Conservation (phyloP, 2,888 invertebrate species). For the Anoncus sp. region DNA sequence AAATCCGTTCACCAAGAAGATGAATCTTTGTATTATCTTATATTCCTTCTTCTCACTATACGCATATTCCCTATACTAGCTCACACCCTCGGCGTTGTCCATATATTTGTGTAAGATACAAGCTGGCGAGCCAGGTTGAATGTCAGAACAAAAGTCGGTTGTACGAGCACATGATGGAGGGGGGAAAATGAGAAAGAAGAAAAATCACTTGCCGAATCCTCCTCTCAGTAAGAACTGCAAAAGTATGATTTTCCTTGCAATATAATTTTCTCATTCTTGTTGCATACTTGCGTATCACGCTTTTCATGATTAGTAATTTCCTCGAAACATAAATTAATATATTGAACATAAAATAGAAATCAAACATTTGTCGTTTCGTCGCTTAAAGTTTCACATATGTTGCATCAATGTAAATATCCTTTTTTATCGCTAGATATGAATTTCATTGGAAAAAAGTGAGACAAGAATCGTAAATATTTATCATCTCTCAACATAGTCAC, state of each 20-base stretch:
- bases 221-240: slow-evolving; percentile 40
- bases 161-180: not conserved
- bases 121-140: slow-evolving; percentile 46
- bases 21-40: slow-evolving; percentile 65
- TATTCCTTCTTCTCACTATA: slow-evolving; percentile 26
- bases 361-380: not conserved
- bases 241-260: slow-evolving; percentile 38
- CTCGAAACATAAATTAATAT: not conserved
- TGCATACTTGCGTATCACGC: slow-evolving; percentile 11
- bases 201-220: slow-evolving; percentile 35
- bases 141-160: slow-evolving; percentile 53
- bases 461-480: not conserved
- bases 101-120: slow-evolving; percentile 43
- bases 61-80: not conserved
- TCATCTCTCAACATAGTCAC: slow-evolving; percentile 2
- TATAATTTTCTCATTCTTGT: slow-evolving; percentile 31
- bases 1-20: slow-evolving; percentile 66
- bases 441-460: slow-evolving; percentile 5
- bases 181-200: slow-evolving; percentile 15
- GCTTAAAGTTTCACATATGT: not conserved
- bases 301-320: slow-evolving; percentile 4
- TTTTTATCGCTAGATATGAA: not conserved
- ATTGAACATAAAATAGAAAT: not conserved
- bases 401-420: slow-evolving; percentile 1
- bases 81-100: slow-evolving; percentile 31